Percentiles rank a stretch among this genome's conserved stretches.
Evolutionary conservation across 2,113 vertebrate species (phyloP).

Genomic region (Salminus brasiliensis): DNA sequence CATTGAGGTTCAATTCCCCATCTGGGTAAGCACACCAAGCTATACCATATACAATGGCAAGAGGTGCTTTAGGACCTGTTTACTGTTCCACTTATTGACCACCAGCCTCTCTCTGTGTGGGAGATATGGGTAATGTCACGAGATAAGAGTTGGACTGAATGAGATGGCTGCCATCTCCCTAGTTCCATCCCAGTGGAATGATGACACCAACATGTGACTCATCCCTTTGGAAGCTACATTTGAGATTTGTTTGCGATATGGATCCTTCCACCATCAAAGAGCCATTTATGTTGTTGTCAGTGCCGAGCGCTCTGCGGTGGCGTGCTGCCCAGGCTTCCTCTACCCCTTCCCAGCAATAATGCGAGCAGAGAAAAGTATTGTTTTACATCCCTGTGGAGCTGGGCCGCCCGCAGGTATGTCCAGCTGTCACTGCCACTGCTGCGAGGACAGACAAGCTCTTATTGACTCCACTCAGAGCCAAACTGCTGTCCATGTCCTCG

Average conservation of each 20-base stretch:
- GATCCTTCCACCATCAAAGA: constrained; percentile 24
- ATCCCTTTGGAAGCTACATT: not conserved
- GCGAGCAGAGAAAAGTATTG: constrained; percentile 70
- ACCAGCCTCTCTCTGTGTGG: not conserved
- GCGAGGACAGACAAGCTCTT: constrained; percentile 70
- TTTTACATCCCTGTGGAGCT: constrained; percentile 71
- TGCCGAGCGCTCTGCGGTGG: not conserved
- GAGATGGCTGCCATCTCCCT: not conserved
- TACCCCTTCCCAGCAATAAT: constrained; percentile 66
- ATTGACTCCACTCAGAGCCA: constrained; percentile 54
- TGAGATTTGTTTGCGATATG: constrained; percentile 30
- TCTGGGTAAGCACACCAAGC: too few relatives aligned
- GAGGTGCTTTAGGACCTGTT: too few relatives aligned
- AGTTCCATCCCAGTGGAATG: not conserved
- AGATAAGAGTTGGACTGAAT: not conserved
- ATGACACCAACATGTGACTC: not conserved
- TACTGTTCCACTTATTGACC: too few relatives aligned
- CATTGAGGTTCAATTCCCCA: too few relatives aligned
- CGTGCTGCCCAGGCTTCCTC: constrained; percentile 21
- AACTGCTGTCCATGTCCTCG: constrained; percentile 52
- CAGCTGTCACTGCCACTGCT: constrained; percentile 71
- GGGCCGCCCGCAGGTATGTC: constrained; percentile 71
- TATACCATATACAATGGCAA: too few relatives aligned
- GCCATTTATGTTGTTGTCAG: constrained; percentile 29
- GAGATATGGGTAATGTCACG: too few relatives aligned